Evolutionary conservation across 1,140 invertebrate genomes (phyloP).

Genomic region (Ceratoteleas bidentatus): DNA sequence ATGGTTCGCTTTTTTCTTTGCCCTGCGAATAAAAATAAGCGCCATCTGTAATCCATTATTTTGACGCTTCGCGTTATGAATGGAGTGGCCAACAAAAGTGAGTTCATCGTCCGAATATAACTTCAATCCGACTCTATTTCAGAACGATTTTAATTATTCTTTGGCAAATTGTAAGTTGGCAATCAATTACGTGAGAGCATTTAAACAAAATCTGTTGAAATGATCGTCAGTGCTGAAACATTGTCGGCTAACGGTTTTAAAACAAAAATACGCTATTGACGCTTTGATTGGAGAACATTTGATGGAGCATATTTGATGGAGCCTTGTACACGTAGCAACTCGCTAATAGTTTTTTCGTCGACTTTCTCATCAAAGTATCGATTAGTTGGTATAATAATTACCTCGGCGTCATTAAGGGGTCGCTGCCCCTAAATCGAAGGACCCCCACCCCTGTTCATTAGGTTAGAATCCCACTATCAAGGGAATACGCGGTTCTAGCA

Average conservation of each 20-base stretch:
- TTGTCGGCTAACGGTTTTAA: not conserved
- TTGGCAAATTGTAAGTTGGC: not conserved
- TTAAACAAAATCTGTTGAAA: no score
- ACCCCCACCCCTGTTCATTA: constrained; percentile 61
- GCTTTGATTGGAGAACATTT: not conserved
- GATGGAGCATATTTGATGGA: not conserved
- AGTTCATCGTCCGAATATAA: constrained; percentile 71
- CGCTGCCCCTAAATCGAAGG: constrained; percentile 68
- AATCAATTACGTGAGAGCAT: not conserved
- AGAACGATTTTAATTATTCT: constrained; percentile 1
- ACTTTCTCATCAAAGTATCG: constrained; percentile 75
- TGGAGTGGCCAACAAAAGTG: constrained; percentile 52
- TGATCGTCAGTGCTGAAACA: not conserved
- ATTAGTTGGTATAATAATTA: constrained; percentile 79
- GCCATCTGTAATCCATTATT: constrained; percentile 40
- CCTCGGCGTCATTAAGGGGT: constrained; percentile 75
- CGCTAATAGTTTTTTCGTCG: constrained; percentile 61
- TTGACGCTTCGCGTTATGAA: constrained; percentile 27
- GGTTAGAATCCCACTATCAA: constrained; percentile 65
- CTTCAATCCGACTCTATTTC: constrained; percentile 47
- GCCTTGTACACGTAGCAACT: constrained; percentile 55
- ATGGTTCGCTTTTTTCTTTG: not conserved
- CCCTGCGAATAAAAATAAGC: constrained; percentile 30
- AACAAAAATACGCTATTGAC: not conserved
- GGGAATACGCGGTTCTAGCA: constrained; percentile 60